Evolutionary conservation across 2,113 vertebrate genomes (phyloP).

Genomic region (Baryphthengus martii): DNA sequence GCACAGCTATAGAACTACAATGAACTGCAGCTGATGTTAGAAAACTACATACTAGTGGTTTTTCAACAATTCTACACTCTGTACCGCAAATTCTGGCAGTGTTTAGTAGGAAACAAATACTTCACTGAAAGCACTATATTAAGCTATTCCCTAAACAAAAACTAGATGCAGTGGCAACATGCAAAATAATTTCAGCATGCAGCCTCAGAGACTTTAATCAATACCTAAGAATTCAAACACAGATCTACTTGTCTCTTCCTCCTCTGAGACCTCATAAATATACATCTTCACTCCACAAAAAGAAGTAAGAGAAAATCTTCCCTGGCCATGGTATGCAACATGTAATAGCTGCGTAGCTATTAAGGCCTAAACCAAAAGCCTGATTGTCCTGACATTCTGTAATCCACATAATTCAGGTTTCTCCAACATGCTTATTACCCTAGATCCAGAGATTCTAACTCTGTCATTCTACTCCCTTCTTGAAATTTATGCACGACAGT

Average conservation of each 20-base stretch:
- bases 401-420: neutral
- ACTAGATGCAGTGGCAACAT: neutral
- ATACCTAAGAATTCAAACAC: neutral
- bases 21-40: neutral
- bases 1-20: neutral
- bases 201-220: neutral
- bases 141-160: neutral
- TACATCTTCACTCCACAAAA: neutral
- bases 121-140: neutral
- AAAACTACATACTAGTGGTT: neutral
- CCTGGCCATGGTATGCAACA: neutral
- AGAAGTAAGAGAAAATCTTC: neutral
- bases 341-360: neutral
- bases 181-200: neutral
- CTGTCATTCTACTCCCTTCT: neutral
- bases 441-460: neutral
- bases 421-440: neutral
- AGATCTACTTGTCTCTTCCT: neutral
- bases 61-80: neutral
- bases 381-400: neutral
- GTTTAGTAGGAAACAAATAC: slow-evolving; percentile 1
- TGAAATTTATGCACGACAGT: neutral
- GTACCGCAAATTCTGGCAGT: neutral
- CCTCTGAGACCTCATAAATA: neutral
- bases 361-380: neutral